Evolutionary conservation across 2,113 vertebrate species (phyloP).

Genomic region (Scortum barcoo): DNA sequence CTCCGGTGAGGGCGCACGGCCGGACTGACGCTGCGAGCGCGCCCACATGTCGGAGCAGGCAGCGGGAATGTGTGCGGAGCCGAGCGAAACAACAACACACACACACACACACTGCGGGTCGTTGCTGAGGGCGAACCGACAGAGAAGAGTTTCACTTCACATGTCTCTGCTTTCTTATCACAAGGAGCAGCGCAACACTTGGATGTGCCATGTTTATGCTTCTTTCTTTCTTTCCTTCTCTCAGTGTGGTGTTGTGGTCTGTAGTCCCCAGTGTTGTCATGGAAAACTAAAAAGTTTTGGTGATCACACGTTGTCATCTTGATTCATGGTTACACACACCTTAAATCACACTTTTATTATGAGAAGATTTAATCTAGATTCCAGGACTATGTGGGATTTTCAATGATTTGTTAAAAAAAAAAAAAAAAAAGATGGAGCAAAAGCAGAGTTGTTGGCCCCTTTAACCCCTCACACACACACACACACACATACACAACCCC

Average conservation of each 20-base stretch:
- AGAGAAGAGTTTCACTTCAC: neutral
- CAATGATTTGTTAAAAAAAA: neutral
- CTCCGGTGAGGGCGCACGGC: constrained; percentile 53
- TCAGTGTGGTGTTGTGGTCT: neutral
- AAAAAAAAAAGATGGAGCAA: neutral
- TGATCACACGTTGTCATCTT: neutral
- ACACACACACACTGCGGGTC: neutral
- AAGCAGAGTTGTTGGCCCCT: neutral
- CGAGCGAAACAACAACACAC: too few relatives aligned
- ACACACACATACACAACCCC: too few relatives aligned
- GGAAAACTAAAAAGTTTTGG: neutral
- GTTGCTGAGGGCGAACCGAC: neutral
- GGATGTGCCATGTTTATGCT: neutral
- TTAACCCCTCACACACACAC: too few relatives aligned
- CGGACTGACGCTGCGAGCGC: constrained; percentile 57
- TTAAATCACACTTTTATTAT: neutral
- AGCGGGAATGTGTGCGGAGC: constrained; percentile 61
- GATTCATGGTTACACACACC: neutral
- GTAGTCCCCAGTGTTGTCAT: neutral
- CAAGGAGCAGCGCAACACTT: neutral
- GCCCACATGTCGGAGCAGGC: constrained; percentile 76
- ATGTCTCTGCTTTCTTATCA: neutral
- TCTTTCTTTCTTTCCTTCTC: too few relatives aligned
- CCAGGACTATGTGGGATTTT: neutral
- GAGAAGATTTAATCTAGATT: neutral